Evolutionary conservation across 2,888 invertebrate species (phyloP).

Genomic region (Trissoscelio sp.): DNA sequence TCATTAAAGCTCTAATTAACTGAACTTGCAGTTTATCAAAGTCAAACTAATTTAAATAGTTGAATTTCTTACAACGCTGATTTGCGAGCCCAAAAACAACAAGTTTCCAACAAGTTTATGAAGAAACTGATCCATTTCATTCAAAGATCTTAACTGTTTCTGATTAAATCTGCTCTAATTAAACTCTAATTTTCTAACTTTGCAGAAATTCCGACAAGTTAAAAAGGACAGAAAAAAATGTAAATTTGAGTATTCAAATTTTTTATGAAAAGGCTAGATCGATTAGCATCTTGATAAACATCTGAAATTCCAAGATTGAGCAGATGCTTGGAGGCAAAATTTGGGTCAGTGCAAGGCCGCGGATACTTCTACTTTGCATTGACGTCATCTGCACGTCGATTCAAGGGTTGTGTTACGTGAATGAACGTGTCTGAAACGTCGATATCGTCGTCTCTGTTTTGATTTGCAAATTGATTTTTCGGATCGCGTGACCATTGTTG

Average conservation of each 20-base stretch:
- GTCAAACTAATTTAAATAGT: not conserved
- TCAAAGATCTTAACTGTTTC: conserved; percentile 3
- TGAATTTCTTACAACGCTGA: not conserved
- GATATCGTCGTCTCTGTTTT: conserved; percentile 32
- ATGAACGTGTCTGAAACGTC: conserved; percentile 47
- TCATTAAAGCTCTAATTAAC: not conserved
- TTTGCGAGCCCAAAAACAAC: not conserved
- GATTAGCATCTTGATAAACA: conserved; percentile 12
- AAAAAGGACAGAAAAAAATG: too few species aligned
- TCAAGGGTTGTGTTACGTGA: conserved; percentile 44
- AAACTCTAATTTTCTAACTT: not conserved
- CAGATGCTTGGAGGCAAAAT: conserved; percentile 27
- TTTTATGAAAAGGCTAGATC: not conserved
- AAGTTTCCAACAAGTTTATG: conserved; percentile 3
- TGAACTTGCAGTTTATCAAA: not conserved
- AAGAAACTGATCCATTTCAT: conserved; percentile 3
- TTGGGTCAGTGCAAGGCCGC: conserved; percentile 56
- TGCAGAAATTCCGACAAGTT: too few species aligned
- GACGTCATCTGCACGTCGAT: conserved; percentile 50
- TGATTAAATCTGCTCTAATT: conserved; percentile 5
- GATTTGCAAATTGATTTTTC: conserved; percentile 38
- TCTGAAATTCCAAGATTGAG: conserved; percentile 29
- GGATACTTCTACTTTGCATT: conserved; percentile 39
- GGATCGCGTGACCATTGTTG: conserved; percentile 50
- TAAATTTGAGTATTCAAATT: not conserved